Evolutionary conservation across 1,140 invertebrate genomes (phyloP), one percentile per base, ranked within the genome.

Genomic region (Apis dorsata): DNA sequence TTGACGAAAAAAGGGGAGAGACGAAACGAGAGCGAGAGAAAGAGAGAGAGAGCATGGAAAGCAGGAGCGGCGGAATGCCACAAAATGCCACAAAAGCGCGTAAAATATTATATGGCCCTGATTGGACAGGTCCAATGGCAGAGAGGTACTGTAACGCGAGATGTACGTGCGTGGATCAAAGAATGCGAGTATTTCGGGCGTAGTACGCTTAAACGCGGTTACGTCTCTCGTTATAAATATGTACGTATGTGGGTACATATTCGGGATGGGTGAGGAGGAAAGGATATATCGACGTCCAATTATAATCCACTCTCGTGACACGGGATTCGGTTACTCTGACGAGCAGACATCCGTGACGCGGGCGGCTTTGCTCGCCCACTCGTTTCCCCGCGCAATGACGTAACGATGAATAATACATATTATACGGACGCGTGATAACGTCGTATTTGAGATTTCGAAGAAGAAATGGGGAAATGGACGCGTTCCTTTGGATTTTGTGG

Each of bases 271-370:
- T 66, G 71, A 57, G 55, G 78, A 79, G 71, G 81, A 79, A 76
- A 88, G 86, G 81, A 88, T 88, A 89, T 88, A 89, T 89, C 87
- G 86, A 86, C 77, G 86, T 89, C 86, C 85, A 84, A 89, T 89
- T 89, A 89, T 89, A 89, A 88, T 88, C 87, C 84, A 88, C 86
- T 86, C 87, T 81, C 81, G 84, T 86, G 74, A 87, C 86, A 78
- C 63, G 87, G 81, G 87, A 88, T 88, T 88, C 86, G 86, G 84
- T 88, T 88, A 84, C 76, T 80, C 83, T 80, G 78, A 86, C 84
- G 84, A 88, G 86, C 72, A 79, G 83, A 73, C 79, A 63, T 75
- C 75, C 74, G 79, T 87, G 70, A 87, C 74, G 59, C n/a, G 72
- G 75, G 2, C 4, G 74, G 71, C 78, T 81, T 82, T 82, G 74